These are phyloP conservation scores for Zenarchopterus dispar DNA, from an alignment of 2,797 vertebrate species.

Conservation along the genomic window DNA sequence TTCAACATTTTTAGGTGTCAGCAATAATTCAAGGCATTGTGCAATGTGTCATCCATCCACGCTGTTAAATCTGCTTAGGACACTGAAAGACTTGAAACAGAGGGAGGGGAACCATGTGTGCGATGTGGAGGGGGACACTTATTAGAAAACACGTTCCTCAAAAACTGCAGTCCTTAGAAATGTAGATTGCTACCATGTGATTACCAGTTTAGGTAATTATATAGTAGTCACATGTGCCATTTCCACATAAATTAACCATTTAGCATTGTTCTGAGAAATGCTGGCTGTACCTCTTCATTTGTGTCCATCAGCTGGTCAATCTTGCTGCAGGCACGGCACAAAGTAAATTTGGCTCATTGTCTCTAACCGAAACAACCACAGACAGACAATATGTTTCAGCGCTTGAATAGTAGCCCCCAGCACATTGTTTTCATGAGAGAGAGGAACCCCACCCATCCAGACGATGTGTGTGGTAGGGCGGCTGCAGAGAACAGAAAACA, in stretches of 20 bases:
- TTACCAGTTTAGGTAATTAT: too few species aligned
- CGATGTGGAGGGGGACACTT: too few species aligned
- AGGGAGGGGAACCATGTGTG: too few species aligned
- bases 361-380: conserved; percentile 24
- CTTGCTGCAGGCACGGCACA: conserved; percentile 30
- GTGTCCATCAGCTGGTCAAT: conserved; percentile 38
- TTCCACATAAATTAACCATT: conserved; percentile 11
- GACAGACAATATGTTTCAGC: conserved; percentile 36
- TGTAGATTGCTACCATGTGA: not conserved
- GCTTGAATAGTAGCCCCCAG: conserved; percentile 28
- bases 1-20: conserved; percentile 2
- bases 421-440: conserved; percentile 32
- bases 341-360: conserved; percentile 30
- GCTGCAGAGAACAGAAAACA: conserved; percentile 19
- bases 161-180: not conserved
- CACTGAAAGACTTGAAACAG: too few species aligned
- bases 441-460: conserved; percentile 37
- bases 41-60: not conserved
- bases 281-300: conserved; percentile 15
- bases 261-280: conserved; percentile 20
- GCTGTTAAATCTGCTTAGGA: not conserved
- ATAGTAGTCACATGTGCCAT: too few species aligned
- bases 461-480: conserved; percentile 15
- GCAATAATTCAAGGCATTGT: not conserved
- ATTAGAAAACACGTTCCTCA: not conserved